These are phyloP conservation scores for Motacilla tschutschensis DNA, from an alignment of 2,113 vertebrate genomes.

Conservation along the genomic window DNA sequence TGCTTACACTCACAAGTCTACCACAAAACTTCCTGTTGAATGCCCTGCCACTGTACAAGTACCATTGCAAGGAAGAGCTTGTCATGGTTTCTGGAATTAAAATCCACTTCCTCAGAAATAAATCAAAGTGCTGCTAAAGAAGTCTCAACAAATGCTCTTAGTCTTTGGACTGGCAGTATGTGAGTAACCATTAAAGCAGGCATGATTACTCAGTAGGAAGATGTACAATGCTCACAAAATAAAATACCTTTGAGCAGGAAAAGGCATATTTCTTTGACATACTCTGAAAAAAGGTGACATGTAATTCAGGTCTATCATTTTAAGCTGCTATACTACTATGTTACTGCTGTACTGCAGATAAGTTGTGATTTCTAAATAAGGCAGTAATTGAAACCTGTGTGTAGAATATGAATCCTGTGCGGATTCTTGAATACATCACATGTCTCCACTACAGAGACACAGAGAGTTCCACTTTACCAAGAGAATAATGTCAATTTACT, in stretches of 20 bases:
- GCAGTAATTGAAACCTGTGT: background rate
- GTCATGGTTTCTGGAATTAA: background rate
- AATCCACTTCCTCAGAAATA: slow-evolving; percentile 12
- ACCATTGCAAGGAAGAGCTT: background rate
- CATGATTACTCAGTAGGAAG: background rate
- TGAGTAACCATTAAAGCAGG: slow-evolving; percentile 13
- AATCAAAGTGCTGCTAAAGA: background rate
- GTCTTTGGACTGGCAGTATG: background rate
- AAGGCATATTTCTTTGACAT: background rate
- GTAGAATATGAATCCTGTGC: background rate
- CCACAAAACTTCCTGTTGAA: background rate
- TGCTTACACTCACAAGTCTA: background rate
- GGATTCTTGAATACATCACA: background rate
- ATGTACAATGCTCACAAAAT: background rate
- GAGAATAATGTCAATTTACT: background rate
- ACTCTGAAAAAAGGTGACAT: background rate
- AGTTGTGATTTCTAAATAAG: background rate
- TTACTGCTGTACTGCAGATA: background rate
- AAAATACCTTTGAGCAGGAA: background rate
- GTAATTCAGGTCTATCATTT: background rate
- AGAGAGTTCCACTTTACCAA: background rate
- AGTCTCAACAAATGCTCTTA: background rate
- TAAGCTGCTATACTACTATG: background rate
- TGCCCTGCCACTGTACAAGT: background rate
- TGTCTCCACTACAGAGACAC: background rate